Evolutionary conservation across 2,888 invertebrate species (phyloP).

Genomic region (Actias luna): DNA sequence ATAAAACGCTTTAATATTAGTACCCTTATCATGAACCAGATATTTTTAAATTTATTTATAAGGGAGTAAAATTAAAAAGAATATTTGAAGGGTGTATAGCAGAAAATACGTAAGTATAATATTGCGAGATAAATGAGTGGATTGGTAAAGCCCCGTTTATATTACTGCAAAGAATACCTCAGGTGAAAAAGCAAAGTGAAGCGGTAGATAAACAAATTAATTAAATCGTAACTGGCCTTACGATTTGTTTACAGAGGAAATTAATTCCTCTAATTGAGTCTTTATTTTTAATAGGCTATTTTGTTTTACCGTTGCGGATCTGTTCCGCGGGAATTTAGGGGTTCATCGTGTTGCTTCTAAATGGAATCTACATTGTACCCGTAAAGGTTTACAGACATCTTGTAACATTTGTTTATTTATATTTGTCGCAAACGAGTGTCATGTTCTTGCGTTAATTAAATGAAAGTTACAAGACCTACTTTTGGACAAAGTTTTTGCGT

Average conservation of each 20-base stretch:
- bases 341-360: neutral
- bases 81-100: too few relatives aligned
- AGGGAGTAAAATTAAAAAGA: too few relatives aligned
- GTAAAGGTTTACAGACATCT: neutral
- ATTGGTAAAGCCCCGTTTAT: neutral
- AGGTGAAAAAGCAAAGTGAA: neutral
- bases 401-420: too few relatives aligned
- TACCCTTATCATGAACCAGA: neutral
- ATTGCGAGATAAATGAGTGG: neutral
- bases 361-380: neutral
- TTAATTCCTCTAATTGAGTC: conserved; percentile 4
- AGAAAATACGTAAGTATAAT: neutral
- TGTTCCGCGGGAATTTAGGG: neutral
- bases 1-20: neutral
- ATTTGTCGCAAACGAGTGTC: too few relatives aligned
- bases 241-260: neutral
- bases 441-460: too few relatives aligned
- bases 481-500: too few relatives aligned
- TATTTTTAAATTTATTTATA: neutral
- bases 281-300: neutral
- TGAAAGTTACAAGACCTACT: too few relatives aligned
- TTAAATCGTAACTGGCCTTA: neutral
- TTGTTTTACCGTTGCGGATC: conserved; percentile 1
- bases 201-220: neutral
- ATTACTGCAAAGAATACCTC: neutral